phyloP scores from a whole-genome alignment of 2,797 vertebrate species.

The Tachyglossus aculeatus region DNA sequence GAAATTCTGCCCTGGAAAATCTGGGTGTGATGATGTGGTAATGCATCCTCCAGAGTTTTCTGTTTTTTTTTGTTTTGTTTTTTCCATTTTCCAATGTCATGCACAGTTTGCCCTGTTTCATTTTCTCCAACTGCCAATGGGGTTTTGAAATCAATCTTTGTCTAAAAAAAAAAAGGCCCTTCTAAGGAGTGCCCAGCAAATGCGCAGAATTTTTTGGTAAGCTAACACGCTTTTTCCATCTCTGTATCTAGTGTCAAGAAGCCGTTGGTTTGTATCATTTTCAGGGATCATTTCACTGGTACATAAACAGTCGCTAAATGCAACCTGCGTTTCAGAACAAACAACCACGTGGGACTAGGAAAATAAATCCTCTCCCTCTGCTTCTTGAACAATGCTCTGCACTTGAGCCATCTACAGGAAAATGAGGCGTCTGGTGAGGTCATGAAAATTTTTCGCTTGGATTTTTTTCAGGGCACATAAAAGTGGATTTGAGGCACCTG shows the following conservation, averaged over 20 bases:
- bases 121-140: no score
- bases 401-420: conserved; percentile 18
- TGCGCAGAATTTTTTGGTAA: background rate
- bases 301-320: conserved; percentile 20
- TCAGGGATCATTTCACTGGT: background rate
- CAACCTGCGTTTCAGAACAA: conserved; percentile 21
- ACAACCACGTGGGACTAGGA: background rate
- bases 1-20: no score
- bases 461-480: background rate
- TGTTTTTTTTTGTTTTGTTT: no score
- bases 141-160: no score
- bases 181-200: background rate
- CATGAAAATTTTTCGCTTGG: background rate
- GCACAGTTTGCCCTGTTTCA: no score
- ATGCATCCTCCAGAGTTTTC: no score
- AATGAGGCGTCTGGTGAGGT: background rate
- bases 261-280: background rate
- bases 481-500: background rate
- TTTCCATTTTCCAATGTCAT: no score
- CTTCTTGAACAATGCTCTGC: conserved; percentile 24
- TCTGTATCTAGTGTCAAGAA: background rate
- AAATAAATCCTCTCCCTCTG: background rate
- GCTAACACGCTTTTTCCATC: background rate
- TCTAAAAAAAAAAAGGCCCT: no score
- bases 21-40: no score